phyloP scores from a whole-genome alignment of 2,888 invertebrate species.

The Diachrysia chrysitis region DNA sequence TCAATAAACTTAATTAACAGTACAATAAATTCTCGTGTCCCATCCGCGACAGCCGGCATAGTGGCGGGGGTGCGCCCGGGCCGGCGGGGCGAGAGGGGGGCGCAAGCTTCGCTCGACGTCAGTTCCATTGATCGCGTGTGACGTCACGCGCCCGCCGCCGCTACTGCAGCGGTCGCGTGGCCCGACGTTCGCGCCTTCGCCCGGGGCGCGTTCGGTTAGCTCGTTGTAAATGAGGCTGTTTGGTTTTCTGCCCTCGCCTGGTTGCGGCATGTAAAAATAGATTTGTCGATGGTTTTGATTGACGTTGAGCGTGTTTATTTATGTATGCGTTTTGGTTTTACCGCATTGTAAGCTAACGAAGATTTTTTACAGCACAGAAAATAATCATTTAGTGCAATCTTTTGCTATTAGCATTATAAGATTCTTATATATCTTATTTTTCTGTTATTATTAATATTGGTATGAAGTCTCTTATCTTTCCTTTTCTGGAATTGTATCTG shows the following conservation, averaged over 20 bases:
- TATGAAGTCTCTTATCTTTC: not conserved
- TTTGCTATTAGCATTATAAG: not conserved
- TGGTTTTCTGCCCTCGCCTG: constrained; percentile 49
- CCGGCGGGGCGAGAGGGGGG: constrained; percentile 52
- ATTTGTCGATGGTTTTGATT: constrained; percentile 35
- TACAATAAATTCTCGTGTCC: constrained; percentile 59
- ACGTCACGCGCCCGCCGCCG: constrained; percentile 72
- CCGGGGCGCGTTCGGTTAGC: constrained; percentile 48
- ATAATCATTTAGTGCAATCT: not conserved
- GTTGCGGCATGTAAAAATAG: constrained; percentile 46
- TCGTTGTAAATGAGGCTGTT: constrained; percentile 51
- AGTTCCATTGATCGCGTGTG: constrained; percentile 82
- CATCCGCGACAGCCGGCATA: constrained; percentile 44
- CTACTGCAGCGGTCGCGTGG: constrained; percentile 70
- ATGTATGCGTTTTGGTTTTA: not conserved
- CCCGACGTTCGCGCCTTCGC: constrained; percentile 54
- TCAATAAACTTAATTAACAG: constrained; percentile 62
- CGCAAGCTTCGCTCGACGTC: constrained; percentile 70
- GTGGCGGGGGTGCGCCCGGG: constrained; percentile 50
- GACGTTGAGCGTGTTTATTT: constrained; percentile 24
- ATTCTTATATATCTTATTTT: not conserved
- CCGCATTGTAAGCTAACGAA: not conserved
- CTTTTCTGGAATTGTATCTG: not conserved
- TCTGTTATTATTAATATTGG: too few relatives aligned
- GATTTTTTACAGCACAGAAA: not conserved